These are phyloP conservation scores for Planiliza haematocheilus DNA, from an alignment of 2,113 vertebrate species.

Conservation along the genomic window DNA sequence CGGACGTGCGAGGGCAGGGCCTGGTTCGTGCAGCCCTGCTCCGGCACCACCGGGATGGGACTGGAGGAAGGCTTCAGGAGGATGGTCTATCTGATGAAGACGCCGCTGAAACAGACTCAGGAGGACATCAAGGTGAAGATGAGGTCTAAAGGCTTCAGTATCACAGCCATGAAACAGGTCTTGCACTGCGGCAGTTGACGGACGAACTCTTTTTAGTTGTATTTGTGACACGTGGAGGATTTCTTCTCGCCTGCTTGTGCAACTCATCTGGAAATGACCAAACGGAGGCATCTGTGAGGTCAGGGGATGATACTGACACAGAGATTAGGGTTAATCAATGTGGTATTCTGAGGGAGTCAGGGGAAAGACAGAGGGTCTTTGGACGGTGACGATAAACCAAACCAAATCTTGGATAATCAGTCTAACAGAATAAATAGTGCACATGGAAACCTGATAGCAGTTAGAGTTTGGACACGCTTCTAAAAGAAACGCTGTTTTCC, in stretches of 20 bases:
- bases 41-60: conserved; percentile 85
- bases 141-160: conserved; percentile 63
- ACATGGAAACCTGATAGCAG: background rate
- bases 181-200: conserved; percentile 56
- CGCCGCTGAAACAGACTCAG: conserved; percentile 67
- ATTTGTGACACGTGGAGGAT: background rate
- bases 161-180: conserved; percentile 44
- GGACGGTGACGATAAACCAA: background rate
- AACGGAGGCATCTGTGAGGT: background rate
- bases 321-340: conserved; percentile 12
- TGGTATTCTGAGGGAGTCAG: background rate
- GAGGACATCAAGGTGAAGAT: conserved; percentile 72
- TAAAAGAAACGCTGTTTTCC: conserved; percentile 1
- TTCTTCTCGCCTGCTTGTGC: conserved; percentile 4
- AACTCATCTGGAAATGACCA: background rate
- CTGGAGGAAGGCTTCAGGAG: conserved; percentile 84
- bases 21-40: conserved; percentile 94
- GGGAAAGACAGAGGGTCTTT: background rate
- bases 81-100: conserved; percentile 84
- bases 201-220: background rate
- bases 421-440: background rate
- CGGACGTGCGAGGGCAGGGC: conserved; percentile 84
- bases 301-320: conserved; percentile 2
- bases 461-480: background rate
- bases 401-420: conserved; percentile 16